Evolutionary conservation across 1,140 invertebrate genomes (phyloP).

Genomic region (Lepidurus apus): DNA sequence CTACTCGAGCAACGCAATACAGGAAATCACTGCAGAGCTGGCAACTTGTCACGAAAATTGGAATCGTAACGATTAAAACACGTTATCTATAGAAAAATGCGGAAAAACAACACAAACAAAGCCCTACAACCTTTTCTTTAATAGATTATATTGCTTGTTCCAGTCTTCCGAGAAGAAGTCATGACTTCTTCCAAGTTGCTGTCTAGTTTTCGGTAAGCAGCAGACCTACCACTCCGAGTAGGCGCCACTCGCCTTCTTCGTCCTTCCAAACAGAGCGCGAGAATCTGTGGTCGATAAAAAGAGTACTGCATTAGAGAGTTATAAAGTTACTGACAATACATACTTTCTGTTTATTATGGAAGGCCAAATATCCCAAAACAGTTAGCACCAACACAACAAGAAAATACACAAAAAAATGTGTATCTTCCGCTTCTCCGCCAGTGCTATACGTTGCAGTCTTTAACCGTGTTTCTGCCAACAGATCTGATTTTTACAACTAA

Average conservation of each 20-base stretch:
- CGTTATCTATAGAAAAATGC: background rate
- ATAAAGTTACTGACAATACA: background rate
- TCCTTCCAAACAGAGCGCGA: background rate
- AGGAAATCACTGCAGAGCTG: too few relatives aligned
- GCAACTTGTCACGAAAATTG: too few relatives aligned
- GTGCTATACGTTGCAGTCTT: background rate
- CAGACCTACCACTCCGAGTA: background rate
- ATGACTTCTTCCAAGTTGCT: constrained; percentile 7
- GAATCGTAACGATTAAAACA: too few relatives aligned
- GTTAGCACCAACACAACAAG: background rate
- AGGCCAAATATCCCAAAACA: background rate
- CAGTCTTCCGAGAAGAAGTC: background rate
- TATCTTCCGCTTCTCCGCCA: background rate
- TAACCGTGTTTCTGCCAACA: background rate
- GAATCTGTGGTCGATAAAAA: background rate
- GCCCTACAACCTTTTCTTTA: background rate
- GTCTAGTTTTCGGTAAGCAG: background rate
- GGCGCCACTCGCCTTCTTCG: background rate
- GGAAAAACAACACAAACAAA: background rate
- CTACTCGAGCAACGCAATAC: too few relatives aligned
- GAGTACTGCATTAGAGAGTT: background rate
- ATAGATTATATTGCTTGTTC: background rate
- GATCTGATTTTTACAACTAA: too few relatives aligned
- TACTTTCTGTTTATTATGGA: constrained; percentile 11
- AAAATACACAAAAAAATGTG: constrained; percentile 16